Conservation (phyloP, 30 jellyfish, hydroid and myxozoan species). For the Aurelia sp. region DNA sequence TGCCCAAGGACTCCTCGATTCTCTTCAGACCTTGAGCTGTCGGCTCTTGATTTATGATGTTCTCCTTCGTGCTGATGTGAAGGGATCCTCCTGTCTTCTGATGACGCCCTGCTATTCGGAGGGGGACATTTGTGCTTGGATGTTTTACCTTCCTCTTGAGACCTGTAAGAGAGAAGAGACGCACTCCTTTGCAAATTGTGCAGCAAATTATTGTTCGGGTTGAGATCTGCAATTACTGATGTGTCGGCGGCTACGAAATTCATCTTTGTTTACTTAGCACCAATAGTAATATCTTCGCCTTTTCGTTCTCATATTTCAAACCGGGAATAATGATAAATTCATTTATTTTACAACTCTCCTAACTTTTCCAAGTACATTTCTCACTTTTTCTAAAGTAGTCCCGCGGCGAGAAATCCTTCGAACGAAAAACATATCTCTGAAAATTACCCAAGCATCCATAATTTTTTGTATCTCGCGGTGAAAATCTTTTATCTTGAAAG, state of each 20-base stretch:
- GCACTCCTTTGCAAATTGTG: conserved; percentile 64
- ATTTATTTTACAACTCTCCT: not conserved
- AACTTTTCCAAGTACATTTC: conserved; percentile 7
- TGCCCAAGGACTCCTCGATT: conserved; percentile 41
- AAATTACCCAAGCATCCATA: too few relatives aligned
- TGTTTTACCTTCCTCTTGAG: conserved; percentile 62
- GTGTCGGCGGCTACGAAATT: conserved; percentile 73
- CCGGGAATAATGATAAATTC: conserved; percentile 38
- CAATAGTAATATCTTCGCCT: conserved; percentile 18
- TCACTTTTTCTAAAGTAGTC: not conserved
- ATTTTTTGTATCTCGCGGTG: too few relatives aligned
- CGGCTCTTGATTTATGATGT: too few relatives aligned
- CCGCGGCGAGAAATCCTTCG: too few relatives aligned
- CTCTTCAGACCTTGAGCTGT: conserved; percentile 36
- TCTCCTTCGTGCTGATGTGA: conserved; percentile 23
- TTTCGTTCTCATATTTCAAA: conserved; percentile 33
- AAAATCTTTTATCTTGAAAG: conserved; percentile 12
- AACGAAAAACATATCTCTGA: too few relatives aligned
- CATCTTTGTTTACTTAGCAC: conserved; percentile 57
- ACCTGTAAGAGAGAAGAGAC: conserved; percentile 58
- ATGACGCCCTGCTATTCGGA: conserved; percentile 61
- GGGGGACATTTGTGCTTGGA: conserved; percentile 54
- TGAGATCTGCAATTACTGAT: conserved; percentile 49
- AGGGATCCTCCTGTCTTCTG: conserved; percentile 39
- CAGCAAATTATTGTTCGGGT: conserved; percentile 40